A percentile compares a stretch with the other conserved stretches of the same genome.
Conservation (phyloP, 2,888 invertebrate genomes). For the Callyntrura guangdongensis region DNA sequence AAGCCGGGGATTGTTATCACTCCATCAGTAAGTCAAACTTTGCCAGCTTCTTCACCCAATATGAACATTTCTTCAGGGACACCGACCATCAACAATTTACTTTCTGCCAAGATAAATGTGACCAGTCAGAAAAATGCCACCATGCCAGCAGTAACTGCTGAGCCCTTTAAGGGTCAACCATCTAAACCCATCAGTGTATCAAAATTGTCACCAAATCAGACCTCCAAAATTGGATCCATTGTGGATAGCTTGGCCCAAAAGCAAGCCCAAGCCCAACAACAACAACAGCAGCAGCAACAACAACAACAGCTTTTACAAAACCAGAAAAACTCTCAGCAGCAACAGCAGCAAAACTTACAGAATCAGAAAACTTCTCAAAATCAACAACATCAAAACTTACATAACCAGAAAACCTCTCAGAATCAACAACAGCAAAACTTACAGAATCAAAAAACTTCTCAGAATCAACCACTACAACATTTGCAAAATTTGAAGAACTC, state of each 20-base stretch:
- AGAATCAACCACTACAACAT: conserved; percentile 38
- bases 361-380: conserved; percentile 58
- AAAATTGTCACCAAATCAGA: conserved; percentile 76
- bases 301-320: conserved; percentile 42
- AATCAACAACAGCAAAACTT: conserved; percentile 44
- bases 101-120: conserved; percentile 61
- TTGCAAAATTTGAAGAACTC: conserved; percentile 60
- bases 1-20: conserved; percentile 53
- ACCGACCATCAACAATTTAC: conserved; percentile 37
- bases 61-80: neutral
- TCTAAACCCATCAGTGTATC: conserved; percentile 72
- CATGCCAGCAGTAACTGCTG: neutral
- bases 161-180: conserved; percentile 72
- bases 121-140: conserved; percentile 30
- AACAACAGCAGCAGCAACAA: conserved; percentile 73
- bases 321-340: conserved; percentile 64
- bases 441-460: conserved; percentile 59
- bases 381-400: conserved; percentile 54
- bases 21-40: conserved; percentile 24
- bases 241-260: conserved; percentile 83
- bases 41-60: neutral
- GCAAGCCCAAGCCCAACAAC: conserved; percentile 79
- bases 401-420: conserved; percentile 60
- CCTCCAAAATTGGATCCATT: conserved; percentile 82
- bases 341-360: conserved; percentile 46